These are phyloP conservation scores for Forficula auricularia DNA, from an alignment of 1,140 invertebrate genomes.

Conservation along the genomic window DNA sequence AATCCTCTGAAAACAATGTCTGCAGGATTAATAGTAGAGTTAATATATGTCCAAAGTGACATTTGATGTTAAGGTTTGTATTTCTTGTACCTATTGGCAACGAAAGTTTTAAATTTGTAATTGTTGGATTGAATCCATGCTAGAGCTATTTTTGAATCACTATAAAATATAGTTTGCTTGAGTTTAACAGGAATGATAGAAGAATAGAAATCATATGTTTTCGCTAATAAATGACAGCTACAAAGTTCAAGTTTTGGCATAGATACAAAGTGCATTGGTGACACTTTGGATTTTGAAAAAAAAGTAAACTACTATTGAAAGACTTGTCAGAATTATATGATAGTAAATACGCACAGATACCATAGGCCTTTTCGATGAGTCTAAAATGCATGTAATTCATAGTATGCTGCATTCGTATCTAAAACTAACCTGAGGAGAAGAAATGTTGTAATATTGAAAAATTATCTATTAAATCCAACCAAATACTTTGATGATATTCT, in stretches of 20 bases:
- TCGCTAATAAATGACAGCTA: background rate
- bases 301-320: too few relatives aligned
- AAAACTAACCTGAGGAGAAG: too few relatives aligned
- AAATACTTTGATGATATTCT: too few relatives aligned
- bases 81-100: constrained; percentile 22
- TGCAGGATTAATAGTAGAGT: background rate
- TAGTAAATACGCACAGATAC: too few relatives aligned
- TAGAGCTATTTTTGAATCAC: constrained; percentile 23
- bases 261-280: constrained; percentile 1
- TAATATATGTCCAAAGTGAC: background rate
- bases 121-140: constrained; percentile 20
- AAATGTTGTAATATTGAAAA: too few relatives aligned
- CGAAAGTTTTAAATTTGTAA: constrained; percentile 21
- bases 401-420: too few relatives aligned
- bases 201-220: background rate
- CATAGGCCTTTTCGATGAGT: too few relatives aligned
- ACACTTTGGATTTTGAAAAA: constrained; percentile 1
- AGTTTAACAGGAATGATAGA: background rate
- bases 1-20: background rate
- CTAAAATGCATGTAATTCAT: too few relatives aligned
- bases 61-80: constrained; percentile 12
- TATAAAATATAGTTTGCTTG: background rate
- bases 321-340: too few relatives aligned
- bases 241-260: constrained; percentile 3
- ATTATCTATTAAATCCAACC: too few relatives aligned